A percentile compares a stretch with the other conserved stretches of the same genome.
Evolutionary conservation across 2,797 vertebrate genomes (phyloP).

Genomic region (Paedocypris micromegethes): DNA sequence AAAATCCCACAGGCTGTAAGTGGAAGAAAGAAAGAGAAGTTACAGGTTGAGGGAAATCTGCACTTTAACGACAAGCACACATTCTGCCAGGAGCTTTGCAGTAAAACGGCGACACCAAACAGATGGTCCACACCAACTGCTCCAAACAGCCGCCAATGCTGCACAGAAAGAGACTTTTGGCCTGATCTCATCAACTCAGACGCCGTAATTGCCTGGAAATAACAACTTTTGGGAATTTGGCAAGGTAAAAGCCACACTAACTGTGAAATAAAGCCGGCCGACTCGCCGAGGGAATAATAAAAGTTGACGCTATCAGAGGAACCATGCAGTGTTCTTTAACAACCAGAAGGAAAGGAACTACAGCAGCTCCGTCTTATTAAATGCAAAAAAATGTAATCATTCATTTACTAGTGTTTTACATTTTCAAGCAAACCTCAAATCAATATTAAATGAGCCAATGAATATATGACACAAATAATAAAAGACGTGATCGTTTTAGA

Average conservation of each 20-base stretch:
- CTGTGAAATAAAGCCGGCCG: conserved; percentile 25
- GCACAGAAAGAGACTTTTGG: conserved; percentile 33
- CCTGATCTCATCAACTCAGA: conserved; percentile 30
- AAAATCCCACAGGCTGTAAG: conserved; percentile 42
- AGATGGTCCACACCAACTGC: conserved; percentile 54
- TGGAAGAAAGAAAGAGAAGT: conserved; percentile 12
- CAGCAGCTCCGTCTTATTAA: too few relatives aligned
- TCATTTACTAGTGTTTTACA: too few relatives aligned
- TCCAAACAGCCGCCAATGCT: conserved; percentile 45
- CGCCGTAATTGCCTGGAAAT: conserved; percentile 40
- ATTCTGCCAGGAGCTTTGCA: conserved; percentile 59
- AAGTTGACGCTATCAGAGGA: conserved; percentile 20
- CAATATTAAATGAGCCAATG: too few relatives aligned
- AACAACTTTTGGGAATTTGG: conserved; percentile 38
- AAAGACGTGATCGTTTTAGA: too few relatives aligned
- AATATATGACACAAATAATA: too few relatives aligned
- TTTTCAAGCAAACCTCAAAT: too few relatives aligned
- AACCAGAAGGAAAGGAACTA: too few relatives aligned
- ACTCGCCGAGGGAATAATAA: conserved; percentile 25
- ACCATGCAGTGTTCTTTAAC: not conserved
- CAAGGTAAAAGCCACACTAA: conserved; percentile 32
- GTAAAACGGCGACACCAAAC: conserved; percentile 58
- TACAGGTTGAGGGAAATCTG: conserved; percentile 28
- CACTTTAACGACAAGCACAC: conserved; percentile 41
- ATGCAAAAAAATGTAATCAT: too few relatives aligned